Evolutionary conservation across 2,113 vertebrate genomes (phyloP).

Genomic region (Anser brachyrhynchus): DNA sequence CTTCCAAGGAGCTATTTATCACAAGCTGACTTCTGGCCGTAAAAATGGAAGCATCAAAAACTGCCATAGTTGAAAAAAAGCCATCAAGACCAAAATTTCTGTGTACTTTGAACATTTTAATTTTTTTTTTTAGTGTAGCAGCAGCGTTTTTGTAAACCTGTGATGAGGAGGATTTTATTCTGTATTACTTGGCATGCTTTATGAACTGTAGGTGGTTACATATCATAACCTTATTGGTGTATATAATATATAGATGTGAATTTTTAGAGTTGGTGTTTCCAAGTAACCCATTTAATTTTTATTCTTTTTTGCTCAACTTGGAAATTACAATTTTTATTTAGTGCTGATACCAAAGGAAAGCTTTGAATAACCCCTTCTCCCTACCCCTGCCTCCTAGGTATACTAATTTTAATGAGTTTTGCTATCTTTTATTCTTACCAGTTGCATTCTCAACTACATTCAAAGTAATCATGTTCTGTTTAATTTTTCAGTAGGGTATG

Average conservation of each 20-base stretch:
- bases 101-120: not conserved
- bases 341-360: not conserved
- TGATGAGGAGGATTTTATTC: not conserved
- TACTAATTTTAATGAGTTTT: not conserved
- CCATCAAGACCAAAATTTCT: not conserved
- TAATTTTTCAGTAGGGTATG: not conserved
- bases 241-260: not conserved
- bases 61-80: not conserved
- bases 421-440: not conserved
- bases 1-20: not conserved
- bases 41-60: not conserved
- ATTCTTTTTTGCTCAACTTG: not conserved
- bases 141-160: not conserved
- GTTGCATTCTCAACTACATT: not conserved
- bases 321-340: not conserved
- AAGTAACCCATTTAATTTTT: not conserved
- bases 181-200: not conserved
- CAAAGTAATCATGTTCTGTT: not conserved
- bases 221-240: not conserved
- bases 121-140: not conserved
- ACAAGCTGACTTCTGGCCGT: not conserved
- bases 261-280: not conserved
- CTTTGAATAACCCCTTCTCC: rapidly evolving
- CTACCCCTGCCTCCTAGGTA: not conserved
- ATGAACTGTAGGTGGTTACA: not conserved